Base-by-base conservation (phyloP, 2,797 vertebrate genomes). In the Coranthus polyacanthus region DNA sequence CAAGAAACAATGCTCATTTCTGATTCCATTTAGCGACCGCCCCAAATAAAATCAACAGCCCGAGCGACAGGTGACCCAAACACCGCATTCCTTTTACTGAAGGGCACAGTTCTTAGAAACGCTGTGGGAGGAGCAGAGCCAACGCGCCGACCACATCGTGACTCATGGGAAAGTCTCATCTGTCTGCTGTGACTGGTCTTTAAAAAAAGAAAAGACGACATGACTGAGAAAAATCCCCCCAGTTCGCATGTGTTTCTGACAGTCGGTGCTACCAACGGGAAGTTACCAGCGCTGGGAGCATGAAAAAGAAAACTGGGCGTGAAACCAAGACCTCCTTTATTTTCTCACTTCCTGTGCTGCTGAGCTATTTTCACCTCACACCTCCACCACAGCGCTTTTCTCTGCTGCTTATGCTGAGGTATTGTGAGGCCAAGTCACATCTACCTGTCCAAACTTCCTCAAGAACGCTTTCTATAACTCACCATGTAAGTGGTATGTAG, bases 131-230 rank as follows among this genome's bases (percentile, higher is more conserved):
- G 53, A 11, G 13, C 6, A 9, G 6, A 12, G 34, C 45, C 74
- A 64, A 51, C 44, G 2, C 36, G 29, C 41, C 52, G 58, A 64
- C 45, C 26, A 4, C 75, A 47, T 3, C 0, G 8, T 88, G 86
- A 89, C 75, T 89, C 78, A 81, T 68, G 81, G 84, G 85, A 86
- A 85, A 82, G 43, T 81, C 71, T 83, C 78, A 71, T 68, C 79
- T 81, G 75, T 49, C 24, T n/a, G 22, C 26, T n/a, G n/a, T n/a
- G n/a, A n/a, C n/a, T n/a, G n/a, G n/a, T n/a, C n/a, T n/a, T 60
- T 63, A 12, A 5, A 52, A 42, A 50, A 39, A 57, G 9, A 11
- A 8, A 38, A 26, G 15, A 53, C 2, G 10, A 37, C 22, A 76
- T 67, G 63, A 79, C 13, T 52, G 67, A 68, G 38, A 80, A 71